These are phyloP conservation scores for Colaptes auratus DNA, from an alignment of 2,113 vertebrate species.

Conservation along the genomic window DNA sequence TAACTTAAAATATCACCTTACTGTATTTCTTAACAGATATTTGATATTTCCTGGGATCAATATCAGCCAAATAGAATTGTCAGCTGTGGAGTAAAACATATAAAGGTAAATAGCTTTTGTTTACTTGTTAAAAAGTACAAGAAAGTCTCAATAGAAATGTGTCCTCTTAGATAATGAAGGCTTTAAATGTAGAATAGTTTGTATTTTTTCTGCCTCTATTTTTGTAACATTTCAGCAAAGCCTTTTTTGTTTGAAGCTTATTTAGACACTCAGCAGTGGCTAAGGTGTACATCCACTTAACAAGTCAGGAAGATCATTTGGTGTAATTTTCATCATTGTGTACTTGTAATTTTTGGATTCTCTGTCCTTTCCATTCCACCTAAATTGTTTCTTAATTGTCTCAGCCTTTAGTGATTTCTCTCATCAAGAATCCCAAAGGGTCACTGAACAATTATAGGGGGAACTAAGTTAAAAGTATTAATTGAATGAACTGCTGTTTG, in stretches of 20 bases:
- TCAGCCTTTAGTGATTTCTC: background rate
- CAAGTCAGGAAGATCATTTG: background rate
- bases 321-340: background rate
- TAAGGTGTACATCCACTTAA: background rate
- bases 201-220: background rate
- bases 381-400: background rate
- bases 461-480: background rate
- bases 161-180: background rate
- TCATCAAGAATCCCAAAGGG: background rate
- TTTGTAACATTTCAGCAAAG: background rate
- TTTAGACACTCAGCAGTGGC: background rate
- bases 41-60: constrained; percentile 95
- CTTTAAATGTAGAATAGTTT: background rate
- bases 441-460: background rate
- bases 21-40: constrained; percentile 85
- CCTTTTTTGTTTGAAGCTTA: background rate
- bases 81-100: constrained; percentile 98
- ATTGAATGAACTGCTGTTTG: background rate
- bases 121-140: background rate
- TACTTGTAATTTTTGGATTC: background rate
- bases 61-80: constrained; percentile 88
- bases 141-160: background rate
- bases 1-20: constrained; percentile 24
- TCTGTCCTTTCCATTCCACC: background rate
- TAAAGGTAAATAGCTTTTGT: constrained; percentile 86